Evolutionary conservation across 1,140 invertebrate species (phyloP).

Genomic region (Platyura marginata): DNA sequence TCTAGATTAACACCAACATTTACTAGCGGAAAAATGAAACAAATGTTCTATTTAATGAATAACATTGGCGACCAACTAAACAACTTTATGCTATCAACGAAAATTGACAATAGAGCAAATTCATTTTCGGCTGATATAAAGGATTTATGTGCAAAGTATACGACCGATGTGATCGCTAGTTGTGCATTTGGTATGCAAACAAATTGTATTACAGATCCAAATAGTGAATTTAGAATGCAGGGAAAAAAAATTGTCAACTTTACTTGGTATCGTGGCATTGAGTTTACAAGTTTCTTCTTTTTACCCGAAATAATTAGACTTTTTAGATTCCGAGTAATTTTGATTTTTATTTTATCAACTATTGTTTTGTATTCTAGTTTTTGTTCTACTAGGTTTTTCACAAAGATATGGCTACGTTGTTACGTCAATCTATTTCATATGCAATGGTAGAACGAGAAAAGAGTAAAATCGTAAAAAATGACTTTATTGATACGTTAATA

Average conservation of each 20-base stretch:
- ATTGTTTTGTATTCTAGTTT: constrained; percentile 3
- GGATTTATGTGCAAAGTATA: constrained; percentile 25
- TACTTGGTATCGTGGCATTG: constrained; percentile 28
- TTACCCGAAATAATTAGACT: constrained; percentile 8
- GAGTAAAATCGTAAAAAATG: constrained; percentile 14
- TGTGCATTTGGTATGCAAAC: constrained; percentile 31
- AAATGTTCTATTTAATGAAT: constrained; percentile 25
- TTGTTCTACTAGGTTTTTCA: constrained; percentile 12
- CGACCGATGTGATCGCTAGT: constrained; percentile 31
- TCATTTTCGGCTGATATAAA: constrained; percentile 13
- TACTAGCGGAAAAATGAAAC: constrained; percentile 26
- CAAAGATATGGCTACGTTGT: constrained; percentile 11
- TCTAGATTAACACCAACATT: constrained; percentile 26
- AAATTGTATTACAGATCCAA: constrained; percentile 23
- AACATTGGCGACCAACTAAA: constrained; percentile 14
- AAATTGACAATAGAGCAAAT: constrained; percentile 4
- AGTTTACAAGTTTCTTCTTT: constrained; percentile 21
- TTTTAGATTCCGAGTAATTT: constrained; percentile 9
- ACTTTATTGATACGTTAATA: constrained; percentile 27
- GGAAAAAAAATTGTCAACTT: constrained; percentile 26
- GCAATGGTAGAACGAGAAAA: constrained; percentile 19
- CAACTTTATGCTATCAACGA: constrained; percentile 5
- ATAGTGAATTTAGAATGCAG: constrained; percentile 17
- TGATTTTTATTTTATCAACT: neutral
- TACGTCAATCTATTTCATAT: constrained; percentile 16